phyloP scores from a whole-genome alignment of 1,140 invertebrate species.

The Steinernema feltiae region DNA sequence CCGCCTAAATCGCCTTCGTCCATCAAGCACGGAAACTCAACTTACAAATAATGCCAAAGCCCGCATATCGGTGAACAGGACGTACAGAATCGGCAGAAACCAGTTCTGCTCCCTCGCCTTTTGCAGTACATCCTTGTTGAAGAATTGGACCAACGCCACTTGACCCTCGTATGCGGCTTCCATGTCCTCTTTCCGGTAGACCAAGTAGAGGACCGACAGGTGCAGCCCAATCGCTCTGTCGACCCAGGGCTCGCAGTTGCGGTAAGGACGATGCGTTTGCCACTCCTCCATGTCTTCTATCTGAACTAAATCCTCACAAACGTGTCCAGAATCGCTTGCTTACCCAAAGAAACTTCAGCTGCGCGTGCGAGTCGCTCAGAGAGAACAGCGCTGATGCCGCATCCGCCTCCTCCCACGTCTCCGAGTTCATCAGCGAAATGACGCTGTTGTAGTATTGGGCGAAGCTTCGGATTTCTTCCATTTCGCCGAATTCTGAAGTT shows the following conservation, averaged over 20 bases:
- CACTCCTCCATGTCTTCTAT: constrained; percentile 15
- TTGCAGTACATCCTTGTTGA: constrained; percentile 75
- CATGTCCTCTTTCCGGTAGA: constrained; percentile 22
- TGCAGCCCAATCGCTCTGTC: constrained; percentile 31
- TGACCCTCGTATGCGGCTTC: constrained; percentile 30
- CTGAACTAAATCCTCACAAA: constrained; percentile 12
- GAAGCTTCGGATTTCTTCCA: neutral
- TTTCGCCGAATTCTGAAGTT: neutral
- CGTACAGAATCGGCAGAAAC: constrained; percentile 81
- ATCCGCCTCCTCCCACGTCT: constrained; percentile 13
- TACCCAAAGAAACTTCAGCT: constrained; percentile 2
- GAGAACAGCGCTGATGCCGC: constrained; percentile 11
- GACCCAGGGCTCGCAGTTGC: constrained; percentile 22
- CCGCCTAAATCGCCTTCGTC: too few species aligned
- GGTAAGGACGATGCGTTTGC: neutral
- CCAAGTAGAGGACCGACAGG: constrained; percentile 29
- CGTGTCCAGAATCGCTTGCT: neutral
- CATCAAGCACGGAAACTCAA: constrained; percentile 5
- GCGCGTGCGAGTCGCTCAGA: constrained; percentile 12
- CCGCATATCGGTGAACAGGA: constrained; percentile 77
- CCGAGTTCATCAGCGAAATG: neutral
- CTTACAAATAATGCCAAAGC: constrained; percentile 66
- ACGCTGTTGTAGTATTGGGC: neutral
- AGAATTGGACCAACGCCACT: constrained; percentile 57
- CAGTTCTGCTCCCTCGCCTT: constrained; percentile 89